A percentile compares a stretch with the other conserved stretches of the same genome.
Conservation (phyloP, 2,888 invertebrate species). For the Allygus modestus region DNA sequence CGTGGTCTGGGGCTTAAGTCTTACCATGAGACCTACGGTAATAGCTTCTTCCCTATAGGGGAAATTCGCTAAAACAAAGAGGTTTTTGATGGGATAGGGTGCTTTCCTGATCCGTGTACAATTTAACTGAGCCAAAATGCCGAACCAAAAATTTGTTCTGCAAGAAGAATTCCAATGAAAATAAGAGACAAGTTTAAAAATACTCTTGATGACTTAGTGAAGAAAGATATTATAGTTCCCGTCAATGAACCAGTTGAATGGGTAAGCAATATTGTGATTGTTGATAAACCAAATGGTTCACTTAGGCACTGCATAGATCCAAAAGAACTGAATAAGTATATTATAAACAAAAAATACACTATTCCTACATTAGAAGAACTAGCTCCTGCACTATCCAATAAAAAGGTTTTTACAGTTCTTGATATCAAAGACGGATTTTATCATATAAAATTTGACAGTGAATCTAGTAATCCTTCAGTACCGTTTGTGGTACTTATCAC, state of each 20-base stretch:
- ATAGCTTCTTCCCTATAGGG: too few relatives aligned
- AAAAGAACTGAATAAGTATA: constrained; percentile 68
- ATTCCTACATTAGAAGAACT: constrained; percentile 69
- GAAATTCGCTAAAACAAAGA: too few relatives aligned
- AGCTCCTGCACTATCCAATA: constrained; percentile 65
- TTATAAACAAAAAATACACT: constrained; percentile 67
- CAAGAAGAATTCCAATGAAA: constrained; percentile 55
- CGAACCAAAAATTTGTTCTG: constrained; percentile 46
- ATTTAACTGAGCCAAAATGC: constrained; percentile 51
- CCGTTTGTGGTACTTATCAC: constrained; percentile 2
- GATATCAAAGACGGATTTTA: constrained; percentile 50
- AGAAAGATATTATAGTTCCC: constrained; percentile 60
- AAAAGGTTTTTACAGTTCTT: constrained; percentile 38
- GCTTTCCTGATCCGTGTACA: constrained; percentile 53
- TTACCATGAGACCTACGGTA: too few relatives aligned
- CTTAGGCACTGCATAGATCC: constrained; percentile 71
- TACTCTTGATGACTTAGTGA: constrained; percentile 50
- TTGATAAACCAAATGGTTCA: constrained; percentile 69
- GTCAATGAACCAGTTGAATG: constrained; percentile 65
- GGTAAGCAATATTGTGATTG: constrained; percentile 69
- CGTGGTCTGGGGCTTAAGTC: too few relatives aligned
- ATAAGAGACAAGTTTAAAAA: constrained; percentile 62
- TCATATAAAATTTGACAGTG: constrained; percentile 16
- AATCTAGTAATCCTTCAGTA: constrained; percentile 24
- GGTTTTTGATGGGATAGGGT: constrained; percentile 52